Percentiles rank a stretch among this genome's conserved stretches.
These are phyloP conservation scores for Athalia circularis DNA, from an alignment of 2,888 invertebrate species.

Conservation along the genomic window DNA sequence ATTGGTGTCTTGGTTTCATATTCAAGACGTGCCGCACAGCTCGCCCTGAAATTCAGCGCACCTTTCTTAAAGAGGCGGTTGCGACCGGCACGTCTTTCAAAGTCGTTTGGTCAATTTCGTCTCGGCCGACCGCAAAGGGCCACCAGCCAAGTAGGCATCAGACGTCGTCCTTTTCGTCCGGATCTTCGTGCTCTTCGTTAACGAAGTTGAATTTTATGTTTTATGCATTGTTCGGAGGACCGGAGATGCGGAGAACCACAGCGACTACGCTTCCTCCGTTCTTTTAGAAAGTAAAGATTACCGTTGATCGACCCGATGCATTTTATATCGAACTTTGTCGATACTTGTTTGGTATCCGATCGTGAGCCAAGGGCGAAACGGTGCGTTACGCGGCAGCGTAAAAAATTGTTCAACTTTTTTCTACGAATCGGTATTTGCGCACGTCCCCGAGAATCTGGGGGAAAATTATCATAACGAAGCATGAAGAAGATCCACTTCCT, in stretches of 20 bases:
- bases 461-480: neutral
- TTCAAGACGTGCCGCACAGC: constrained; percentile 35
- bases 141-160: constrained; percentile 22
- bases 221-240: neutral
- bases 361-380: neutral
- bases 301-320: neutral
- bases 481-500: no score
- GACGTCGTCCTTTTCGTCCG: constrained; percentile 14
- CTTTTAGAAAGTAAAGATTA: neutral
- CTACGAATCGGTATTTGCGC: neutral
- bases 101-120: constrained; percentile 41
- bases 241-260: neutral
- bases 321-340: neutral
- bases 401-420: constrained; percentile 8
- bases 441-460: neutral
- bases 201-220: constrained; percentile 41
- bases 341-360: neutral
- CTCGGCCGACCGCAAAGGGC: constrained; percentile 38
- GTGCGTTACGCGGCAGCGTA: neutral
- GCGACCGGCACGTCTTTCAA: constrained; percentile 33
- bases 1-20: constrained; percentile 18
- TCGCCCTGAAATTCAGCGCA: constrained; percentile 39
- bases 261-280: neutral
- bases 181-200: constrained; percentile 35
- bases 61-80: constrained; percentile 28